Percentiles rank a stretch among this genome's conserved stretches.
Conservation (phyloP, 2,113 vertebrate genomes). For the Macquaria australasica region DNA sequence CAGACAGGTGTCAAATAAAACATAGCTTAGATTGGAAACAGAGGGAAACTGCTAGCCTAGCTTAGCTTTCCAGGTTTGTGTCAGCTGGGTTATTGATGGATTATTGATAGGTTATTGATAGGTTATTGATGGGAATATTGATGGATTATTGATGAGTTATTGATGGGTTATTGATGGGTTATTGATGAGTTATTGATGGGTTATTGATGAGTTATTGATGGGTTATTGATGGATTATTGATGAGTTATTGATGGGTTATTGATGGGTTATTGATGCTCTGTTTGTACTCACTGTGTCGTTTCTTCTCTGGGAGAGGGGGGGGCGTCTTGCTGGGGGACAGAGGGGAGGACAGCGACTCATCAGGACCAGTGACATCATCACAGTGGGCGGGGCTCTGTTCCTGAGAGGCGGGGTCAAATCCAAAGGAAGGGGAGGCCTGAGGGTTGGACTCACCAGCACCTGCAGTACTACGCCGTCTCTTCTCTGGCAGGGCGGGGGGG, state of each 20-base stretch:
- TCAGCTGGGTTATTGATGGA: too few relatives aligned
- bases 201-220: too few relatives aligned
- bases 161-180: too few relatives aligned
- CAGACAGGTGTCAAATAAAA: not conserved
- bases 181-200: too few relatives aligned
- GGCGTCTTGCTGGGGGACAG: conserved; percentile 60
- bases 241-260: not conserved
- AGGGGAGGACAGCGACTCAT: conserved; percentile 87
- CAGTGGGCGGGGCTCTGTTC: conserved; percentile 86
- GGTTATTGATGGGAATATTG: too few relatives aligned
- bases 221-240: too few relatives aligned
- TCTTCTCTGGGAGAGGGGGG: conserved; percentile 95
- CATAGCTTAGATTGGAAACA: too few relatives aligned
- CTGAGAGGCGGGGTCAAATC: conserved; percentile 70
- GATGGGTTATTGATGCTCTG: not conserved
- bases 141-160: too few relatives aligned
- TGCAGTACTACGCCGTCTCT: conserved; percentile 86
- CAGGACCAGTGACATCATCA: conserved; percentile 78
- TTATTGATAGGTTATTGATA: too few relatives aligned
- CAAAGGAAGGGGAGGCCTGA: conserved; percentile 71
- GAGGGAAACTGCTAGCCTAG: too few relatives aligned
- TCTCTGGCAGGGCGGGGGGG: conserved; percentile 91
- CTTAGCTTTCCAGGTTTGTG: too few relatives aligned
- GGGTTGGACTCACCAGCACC: not conserved
- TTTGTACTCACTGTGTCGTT: conserved; percentile 92